Base-by-base conservation (phyloP, 2,888 invertebrate genomes). In the Coelogynopora nodosa region DNA sequence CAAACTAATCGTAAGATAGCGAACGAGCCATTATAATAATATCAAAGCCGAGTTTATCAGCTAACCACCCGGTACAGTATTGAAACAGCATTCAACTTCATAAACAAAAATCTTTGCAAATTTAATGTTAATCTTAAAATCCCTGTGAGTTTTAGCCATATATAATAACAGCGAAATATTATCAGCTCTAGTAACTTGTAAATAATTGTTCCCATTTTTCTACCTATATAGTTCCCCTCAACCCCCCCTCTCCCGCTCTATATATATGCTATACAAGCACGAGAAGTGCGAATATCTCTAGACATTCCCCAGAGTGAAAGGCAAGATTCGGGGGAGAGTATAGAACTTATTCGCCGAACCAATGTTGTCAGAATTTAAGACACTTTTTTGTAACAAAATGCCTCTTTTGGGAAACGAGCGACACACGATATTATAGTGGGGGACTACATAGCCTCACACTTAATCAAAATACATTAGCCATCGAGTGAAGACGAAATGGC, bases 371-470 rank as follows among this genome's bases (percentile, higher is more conserved):
- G 74, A 23, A 23, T 74, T n/a, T 74, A 74, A 74, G 74, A 74
- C 74, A 74, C 74, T 74, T 74, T n/a, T 49, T 74, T 74, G 74
- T 74, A 74, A 74, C 74, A 74, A 74, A 74, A 74, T 74, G 74
- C 74, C 74, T 23, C 49, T n/a, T n/a, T n/a, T n/a, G n/a, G n/a
- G n/a, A n/a, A n/a, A n/a, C n/a, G n/a, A n/a, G n/a, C n/a, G n/a
- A n/a, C n/a, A n/a, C n/a, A n/a, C 49, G 49, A 49, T 49, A 49
- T 13, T 49, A 49, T 49, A 49, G 18, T 18, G 18, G 5, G 5
- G 18, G 49, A 18, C 49, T n/a, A 49, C 10, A 49, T 18, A 5
- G 49, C 5, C 74, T 74, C 74, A 23, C 74, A 74, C 74, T 74
- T 74, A 74, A 74, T 74, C 74, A 74, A 74, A 74, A 74, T 74